Evolutionary conservation across 1,140 invertebrate species (phyloP).

Genomic region (Asobara japonica): DNA sequence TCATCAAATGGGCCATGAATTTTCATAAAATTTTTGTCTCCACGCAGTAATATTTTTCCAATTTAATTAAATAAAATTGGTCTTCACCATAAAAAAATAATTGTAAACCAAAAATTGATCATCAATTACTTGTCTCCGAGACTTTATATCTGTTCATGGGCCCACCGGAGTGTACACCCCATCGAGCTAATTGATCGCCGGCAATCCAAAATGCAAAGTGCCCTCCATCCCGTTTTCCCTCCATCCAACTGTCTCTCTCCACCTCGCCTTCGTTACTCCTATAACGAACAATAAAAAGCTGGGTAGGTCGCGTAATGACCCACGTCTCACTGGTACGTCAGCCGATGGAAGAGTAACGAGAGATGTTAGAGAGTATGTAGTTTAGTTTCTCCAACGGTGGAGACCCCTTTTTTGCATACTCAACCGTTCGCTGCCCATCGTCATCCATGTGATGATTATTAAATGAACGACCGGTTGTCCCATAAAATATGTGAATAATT

Average conservation of each 20-base stretch:
- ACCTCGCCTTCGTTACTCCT: background rate
- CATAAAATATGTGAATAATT: conserved; percentile 7
- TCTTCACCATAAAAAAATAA: no score
- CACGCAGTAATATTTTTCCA: no score
- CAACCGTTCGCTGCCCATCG: background rate
- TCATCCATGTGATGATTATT: conserved; percentile 2
- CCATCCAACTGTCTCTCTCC: conserved; percentile 30
- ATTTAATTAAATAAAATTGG: no score
- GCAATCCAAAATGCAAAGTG: conserved; percentile 1
- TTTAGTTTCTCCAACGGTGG: background rate
- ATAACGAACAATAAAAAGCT: conserved; percentile 6
- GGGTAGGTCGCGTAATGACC: conserved; percentile 12
- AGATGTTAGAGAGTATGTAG: conserved; percentile 9
- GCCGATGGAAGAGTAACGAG: conserved; percentile 14
- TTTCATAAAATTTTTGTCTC: no score
- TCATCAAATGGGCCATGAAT: no score
- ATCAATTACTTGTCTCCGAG: background rate
- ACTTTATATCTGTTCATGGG: background rate
- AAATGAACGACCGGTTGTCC: conserved; percentile 6
- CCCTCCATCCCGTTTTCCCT: background rate
- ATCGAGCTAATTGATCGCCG: conserved; percentile 11
- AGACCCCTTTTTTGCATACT: conserved; percentile 4
- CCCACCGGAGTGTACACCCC: background rate
- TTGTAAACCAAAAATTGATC: background rate
- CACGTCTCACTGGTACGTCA: conserved; percentile 10